These are phyloP conservation scores for Sternarchorhynchus goeldii DNA, from an alignment of 2,797 vertebrate species.

Conservation along the genomic window DNA sequence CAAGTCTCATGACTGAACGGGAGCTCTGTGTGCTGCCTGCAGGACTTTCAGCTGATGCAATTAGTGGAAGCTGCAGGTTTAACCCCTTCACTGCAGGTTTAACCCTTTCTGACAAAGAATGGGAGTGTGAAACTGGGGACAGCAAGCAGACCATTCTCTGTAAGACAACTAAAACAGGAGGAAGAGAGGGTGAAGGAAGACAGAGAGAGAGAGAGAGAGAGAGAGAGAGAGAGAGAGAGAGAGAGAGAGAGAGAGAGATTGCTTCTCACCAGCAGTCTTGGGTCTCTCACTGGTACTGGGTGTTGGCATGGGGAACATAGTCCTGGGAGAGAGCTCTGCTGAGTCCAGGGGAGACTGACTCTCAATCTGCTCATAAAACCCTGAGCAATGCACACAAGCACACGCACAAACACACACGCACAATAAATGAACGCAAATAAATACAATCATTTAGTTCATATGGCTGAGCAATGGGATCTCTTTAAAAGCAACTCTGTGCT, in stretches of 20 bases:
- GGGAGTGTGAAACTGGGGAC: background rate
- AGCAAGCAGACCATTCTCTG: background rate
- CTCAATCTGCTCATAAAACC: slow-evolving; percentile 70
- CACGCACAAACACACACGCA: background rate
- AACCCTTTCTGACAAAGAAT: slow-evolving; percentile 34
- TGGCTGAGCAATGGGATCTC: background rate
- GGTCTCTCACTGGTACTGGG: slow-evolving; percentile 72
- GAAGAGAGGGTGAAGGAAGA: background rate
- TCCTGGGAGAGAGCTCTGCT: slow-evolving; percentile 64
- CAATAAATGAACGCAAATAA: background rate
- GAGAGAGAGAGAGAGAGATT: background rate
- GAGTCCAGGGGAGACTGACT: slow-evolving; percentile 65
- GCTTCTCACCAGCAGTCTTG: slow-evolving; percentile 72
- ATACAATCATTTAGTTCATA: slow-evolving; percentile 6
- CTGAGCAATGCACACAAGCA: slow-evolving; percentile 51
- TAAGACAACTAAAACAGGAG: background rate
- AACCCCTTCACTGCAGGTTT: slow-evolving; percentile 47
- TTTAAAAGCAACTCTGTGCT: slow-evolving; percentile 24
- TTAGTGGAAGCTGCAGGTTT: slow-evolving; percentile 40
- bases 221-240: background rate
- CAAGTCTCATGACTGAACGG: slow-evolving; percentile 48
- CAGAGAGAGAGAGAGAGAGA: background rate
- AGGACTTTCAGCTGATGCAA: slow-evolving; percentile 43
- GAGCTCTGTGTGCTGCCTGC: slow-evolving; percentile 40
- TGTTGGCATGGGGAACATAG: slow-evolving; percentile 63